Percentiles rank a stretch among this genome's conserved stretches.
These are phyloP conservation scores for Mastigias papua DNA, from an alignment of 30 jellyfish, hydroid and myxozoan genomes.

Conservation along the genomic window DNA sequence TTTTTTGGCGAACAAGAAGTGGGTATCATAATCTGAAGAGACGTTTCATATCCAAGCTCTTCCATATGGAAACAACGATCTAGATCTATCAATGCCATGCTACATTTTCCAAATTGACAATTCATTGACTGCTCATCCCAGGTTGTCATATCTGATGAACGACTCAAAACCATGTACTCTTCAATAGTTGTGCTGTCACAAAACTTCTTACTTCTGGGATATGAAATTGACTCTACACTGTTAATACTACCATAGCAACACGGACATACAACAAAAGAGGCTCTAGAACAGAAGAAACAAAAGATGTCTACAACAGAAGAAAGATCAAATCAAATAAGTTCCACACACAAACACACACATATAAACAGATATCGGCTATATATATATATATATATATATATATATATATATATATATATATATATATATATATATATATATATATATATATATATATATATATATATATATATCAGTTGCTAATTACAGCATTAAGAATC, in stretches of 20 bases:
- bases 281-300: constrained; percentile 45
- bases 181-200: constrained; percentile 3
- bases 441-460: no score
- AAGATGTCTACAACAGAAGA: neutral
- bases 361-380: neutral
- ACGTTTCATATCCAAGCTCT: constrained; percentile 60
- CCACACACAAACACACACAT: neutral
- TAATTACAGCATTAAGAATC: neutral
- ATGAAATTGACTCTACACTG: constrained; percentile 54
- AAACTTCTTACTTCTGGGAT: constrained; percentile 84
- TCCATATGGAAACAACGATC: constrained; percentile 68
- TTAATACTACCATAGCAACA: constrained; percentile 95
- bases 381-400: no score
- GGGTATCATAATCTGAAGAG: constrained; percentile 71
- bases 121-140: constrained; percentile 72
- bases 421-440: no score
- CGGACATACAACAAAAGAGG: constrained; percentile 91
- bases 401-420: no score
- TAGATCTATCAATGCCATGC: constrained; percentile 80
- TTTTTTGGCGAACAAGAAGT: constrained; percentile 86
- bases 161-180: constrained; percentile 74
- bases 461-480: neutral
- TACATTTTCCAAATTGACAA: constrained; percentile 54
- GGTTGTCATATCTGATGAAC: constrained; percentile 88
- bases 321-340: neutral